phyloP scores from a whole-genome alignment of 2,797 vertebrate species.

The Cryptoprocta ferox region DNA sequence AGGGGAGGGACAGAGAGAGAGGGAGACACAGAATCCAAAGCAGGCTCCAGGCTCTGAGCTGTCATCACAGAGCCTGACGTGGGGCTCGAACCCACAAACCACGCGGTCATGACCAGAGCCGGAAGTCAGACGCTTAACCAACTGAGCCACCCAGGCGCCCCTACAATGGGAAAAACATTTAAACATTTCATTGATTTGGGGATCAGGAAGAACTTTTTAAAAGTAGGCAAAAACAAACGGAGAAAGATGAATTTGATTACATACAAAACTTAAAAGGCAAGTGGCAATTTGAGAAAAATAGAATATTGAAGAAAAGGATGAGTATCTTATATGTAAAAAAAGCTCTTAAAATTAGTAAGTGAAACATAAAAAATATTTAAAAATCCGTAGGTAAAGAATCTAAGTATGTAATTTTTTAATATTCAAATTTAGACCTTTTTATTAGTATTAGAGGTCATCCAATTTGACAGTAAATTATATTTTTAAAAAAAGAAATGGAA shows the following conservation, averaged over 20 bases:
- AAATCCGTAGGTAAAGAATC: background rate
- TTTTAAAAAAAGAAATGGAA: too few relatives aligned
- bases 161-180: background rate
- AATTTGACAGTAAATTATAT: too few relatives aligned
- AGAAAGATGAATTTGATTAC: background rate
- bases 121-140: too few relatives aligned
- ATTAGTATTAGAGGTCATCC: too few relatives aligned
- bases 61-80: too few relatives aligned
- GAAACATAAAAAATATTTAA: background rate
- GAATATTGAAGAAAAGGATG: background rate
- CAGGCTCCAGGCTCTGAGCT: too few relatives aligned
- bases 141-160: too few relatives aligned
- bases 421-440: too few relatives aligned
- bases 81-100: too few relatives aligned
- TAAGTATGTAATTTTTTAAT: background rate
- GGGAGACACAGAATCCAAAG: too few relatives aligned
- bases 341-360: background rate
- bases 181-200: background rate
- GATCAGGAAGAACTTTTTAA: background rate
- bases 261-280: background rate
- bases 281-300: background rate
- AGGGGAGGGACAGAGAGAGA: too few relatives aligned
- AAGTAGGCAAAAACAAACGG: background rate
- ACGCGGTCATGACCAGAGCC: too few relatives aligned
- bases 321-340: background rate